Percentiles rank a stretch among this genome's conserved stretches.
Evolutionary conservation across 2,888 invertebrate genomes (phyloP).

Genomic region (Polylopha cassiicola): DNA sequence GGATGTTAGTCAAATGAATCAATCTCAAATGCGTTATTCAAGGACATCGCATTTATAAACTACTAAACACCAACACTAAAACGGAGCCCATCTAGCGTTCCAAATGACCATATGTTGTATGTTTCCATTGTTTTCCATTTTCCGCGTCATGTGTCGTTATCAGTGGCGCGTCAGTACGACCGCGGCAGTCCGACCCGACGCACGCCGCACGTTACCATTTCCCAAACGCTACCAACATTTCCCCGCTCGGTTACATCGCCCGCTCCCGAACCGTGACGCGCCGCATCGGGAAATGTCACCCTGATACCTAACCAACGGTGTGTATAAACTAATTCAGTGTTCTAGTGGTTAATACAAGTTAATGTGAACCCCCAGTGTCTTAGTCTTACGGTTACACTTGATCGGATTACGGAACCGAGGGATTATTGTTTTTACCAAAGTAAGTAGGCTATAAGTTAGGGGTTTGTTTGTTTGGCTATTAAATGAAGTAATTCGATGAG

Average conservation of each 20-base stretch:
- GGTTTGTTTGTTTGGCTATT: slow-evolving; percentile 32
- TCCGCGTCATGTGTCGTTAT: slow-evolving; percentile 57
- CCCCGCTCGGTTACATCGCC: slow-evolving; percentile 43
- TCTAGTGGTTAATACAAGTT: slow-evolving; percentile 58
- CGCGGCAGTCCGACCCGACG: slow-evolving; percentile 47
- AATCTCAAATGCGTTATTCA: too few species aligned
- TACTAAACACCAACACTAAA: too few species aligned
- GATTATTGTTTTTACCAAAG: slow-evolving; percentile 59
- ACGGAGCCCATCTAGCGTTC: too few species aligned
- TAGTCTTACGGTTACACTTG: slow-evolving; percentile 43
- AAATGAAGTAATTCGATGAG: slow-evolving; percentile 41
- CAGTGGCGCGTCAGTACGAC: slow-evolving; percentile 59
- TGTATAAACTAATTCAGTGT: slow-evolving; percentile 52
- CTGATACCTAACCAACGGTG: slow-evolving; percentile 56
- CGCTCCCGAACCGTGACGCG: slow-evolving; percentile 34
- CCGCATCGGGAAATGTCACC: slow-evolving; percentile 56
- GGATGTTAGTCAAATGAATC: too few species aligned
- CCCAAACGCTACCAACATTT: slow-evolving; percentile 51
- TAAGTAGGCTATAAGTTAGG: slow-evolving; percentile 53
- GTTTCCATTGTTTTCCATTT: slow-evolving; percentile 70
- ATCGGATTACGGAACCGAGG: slow-evolving; percentile 62
- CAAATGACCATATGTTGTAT: slow-evolving; percentile 30
- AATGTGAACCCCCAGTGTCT: slow-evolving; percentile 56
- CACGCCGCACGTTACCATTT: slow-evolving; percentile 46
- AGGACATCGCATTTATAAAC: too few species aligned